Evolutionary conservation across 2,888 invertebrate genomes (phyloP), one percentile per base, ranked within the genome.

Genomic region (Yponomeuta cagnagella): DNA sequence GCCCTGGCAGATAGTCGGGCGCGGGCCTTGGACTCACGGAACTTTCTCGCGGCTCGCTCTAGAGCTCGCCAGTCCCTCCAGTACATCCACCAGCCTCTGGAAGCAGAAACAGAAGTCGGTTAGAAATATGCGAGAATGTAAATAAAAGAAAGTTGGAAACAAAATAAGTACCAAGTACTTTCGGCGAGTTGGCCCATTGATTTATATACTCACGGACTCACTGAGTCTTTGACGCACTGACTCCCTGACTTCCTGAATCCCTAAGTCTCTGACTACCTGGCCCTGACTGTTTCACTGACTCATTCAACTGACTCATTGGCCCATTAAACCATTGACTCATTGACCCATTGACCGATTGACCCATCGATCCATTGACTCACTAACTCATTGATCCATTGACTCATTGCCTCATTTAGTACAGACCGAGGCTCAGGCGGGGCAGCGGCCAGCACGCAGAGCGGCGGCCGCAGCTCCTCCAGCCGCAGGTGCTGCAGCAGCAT

Each of bases 11-110:
- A 90, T 1, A 94, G 84, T 70, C 89, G 82, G 2, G 90, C 88
- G 23, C 89, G 82, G 10, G 93, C 93, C 71, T 93, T 91, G 0
- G 93, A 91, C 70, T 85, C 85, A 5, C 93, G 80, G 75, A 94
- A 93, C 74, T 86, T 84, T 63, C 83, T 83, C 0, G 93, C 90
- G 5, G 93, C 90, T 2, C 90, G 82, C 72, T 92, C 89, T 12
- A 93, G 73, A 0, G 93, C 83, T 3, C 92, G 79, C 90, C 90
- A 90, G 74, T 93, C 92, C 0, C 92, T 84, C 92, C 92, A 93
- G 76, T 91, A 92, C 82, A 90, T 82, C 90, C 90, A 93, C 92
- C 93, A 92, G 43, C 93, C 91, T 72, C 90, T 90, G 76, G 69
- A 37, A 37, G n/a, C 10, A 4, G n/a, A 15, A 9, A 37, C 37